A percentile compares a stretch with the other conserved stretches of the same genome.
phyloP scores from a whole-genome alignment of 2,797 vertebrate genomes.

The Taeniopygia guttata region DNA sequence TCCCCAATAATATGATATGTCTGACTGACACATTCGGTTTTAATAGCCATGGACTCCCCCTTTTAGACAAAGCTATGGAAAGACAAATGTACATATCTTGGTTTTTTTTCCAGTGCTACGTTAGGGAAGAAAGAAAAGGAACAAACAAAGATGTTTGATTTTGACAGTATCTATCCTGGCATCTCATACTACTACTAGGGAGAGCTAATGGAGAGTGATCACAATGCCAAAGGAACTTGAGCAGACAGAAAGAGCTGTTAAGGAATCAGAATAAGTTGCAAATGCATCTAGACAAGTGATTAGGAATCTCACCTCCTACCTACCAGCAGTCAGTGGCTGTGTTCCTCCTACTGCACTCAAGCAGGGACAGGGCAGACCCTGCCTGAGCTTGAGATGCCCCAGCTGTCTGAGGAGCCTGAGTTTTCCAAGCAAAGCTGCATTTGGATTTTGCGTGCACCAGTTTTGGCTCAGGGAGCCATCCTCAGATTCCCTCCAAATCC shows the following conservation, averaged over 20 bases:
- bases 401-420: neutral
- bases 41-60: neutral
- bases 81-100: neutral
- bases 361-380: neutral
- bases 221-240: constrained; percentile 23
- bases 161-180: constrained; percentile 60
- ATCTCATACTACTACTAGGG: constrained; percentile 33
- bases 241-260: constrained; percentile 52
- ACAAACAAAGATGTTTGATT: constrained; percentile 17
- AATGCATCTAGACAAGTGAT: constrained; percentile 50
- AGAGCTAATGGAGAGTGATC: constrained; percentile 50
- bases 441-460: neutral
- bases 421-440: neutral
- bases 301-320: constrained; percentile 23
- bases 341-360: neutral
- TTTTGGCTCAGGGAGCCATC: neutral
- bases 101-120: neutral
- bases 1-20: neutral
- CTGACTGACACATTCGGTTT: neutral
- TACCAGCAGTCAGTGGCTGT: neutral
- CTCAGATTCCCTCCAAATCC: neutral
- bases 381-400: neutral
- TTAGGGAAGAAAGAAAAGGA: neutral
- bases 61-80: neutral
- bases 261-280: constrained; percentile 48